Conservation (phyloP, 2,888 invertebrate species). For the Cantharis rustica region DNA sequence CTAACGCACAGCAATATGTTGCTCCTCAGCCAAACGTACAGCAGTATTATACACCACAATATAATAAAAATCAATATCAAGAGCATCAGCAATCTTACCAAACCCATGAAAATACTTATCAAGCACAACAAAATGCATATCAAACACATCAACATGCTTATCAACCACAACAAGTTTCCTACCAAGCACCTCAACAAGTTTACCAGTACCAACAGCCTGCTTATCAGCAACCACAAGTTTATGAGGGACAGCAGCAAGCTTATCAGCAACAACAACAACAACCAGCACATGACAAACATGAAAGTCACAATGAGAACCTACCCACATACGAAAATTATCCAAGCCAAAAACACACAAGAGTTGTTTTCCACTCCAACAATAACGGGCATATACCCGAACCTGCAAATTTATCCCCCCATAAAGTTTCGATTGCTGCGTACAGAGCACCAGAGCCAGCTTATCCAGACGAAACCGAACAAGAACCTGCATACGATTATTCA, state of each 20-base stretch:
- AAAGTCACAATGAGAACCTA: slow-evolving; percentile 42
- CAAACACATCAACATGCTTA: slow-evolving; percentile 3
- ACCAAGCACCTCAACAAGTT: background rate
- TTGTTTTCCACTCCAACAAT: slow-evolving; percentile 55
- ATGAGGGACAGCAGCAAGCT: background rate
- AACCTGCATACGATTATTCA: slow-evolving; percentile 1
- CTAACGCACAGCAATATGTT: too few relatives aligned
- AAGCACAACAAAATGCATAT: background rate
- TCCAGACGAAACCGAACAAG: slow-evolving; percentile 2
- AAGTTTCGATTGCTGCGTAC: slow-evolving; percentile 16
- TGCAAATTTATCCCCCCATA: slow-evolving; percentile 9
- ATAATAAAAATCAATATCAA: slow-evolving; percentile 31
- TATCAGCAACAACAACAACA: slow-evolving; percentile 34
- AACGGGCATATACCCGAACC: slow-evolving; percentile 22
- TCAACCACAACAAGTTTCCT: background rate
- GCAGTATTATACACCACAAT: slow-evolving; percentile 24
- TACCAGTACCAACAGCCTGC: background rate
- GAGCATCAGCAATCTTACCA: background rate
- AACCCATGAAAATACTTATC: background rate
- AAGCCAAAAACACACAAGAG: slow-evolving; percentile 62
- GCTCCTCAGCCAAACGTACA: background rate
- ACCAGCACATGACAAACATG: slow-evolving; percentile 43
- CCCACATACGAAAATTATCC: slow-evolving; percentile 64
- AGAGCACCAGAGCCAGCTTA: slow-evolving; percentile 6
- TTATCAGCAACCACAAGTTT: background rate